Percentiles rank a stretch among this genome's conserved stretches.
Evolutionary conservation across 2,888 invertebrate species (phyloP).

Genomic region (Bombylius discolor): DNA sequence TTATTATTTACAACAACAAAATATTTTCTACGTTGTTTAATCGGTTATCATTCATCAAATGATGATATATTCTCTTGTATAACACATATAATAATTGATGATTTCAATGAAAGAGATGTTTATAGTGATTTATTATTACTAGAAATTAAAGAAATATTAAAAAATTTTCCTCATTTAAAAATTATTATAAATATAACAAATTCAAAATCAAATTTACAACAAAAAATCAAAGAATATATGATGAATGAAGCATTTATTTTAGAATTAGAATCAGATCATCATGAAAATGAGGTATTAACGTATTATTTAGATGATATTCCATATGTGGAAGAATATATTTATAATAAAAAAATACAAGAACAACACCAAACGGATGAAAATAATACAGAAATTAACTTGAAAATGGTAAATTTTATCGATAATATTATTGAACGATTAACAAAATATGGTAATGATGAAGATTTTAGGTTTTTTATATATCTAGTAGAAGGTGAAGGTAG

Average conservation of each 20-base stretch:
- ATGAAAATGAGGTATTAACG: background rate
- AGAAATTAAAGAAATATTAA: slow-evolving; percentile 60
- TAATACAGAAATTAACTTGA: too few relatives aligned
- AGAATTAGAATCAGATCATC: too few relatives aligned
- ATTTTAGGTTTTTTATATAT: too few relatives aligned
- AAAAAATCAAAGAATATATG: too few relatives aligned
- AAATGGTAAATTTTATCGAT: slow-evolving; percentile 18
- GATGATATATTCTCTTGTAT: slow-evolving; percentile 19
- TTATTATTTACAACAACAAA: slow-evolving; percentile 20
- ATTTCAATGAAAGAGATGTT: slow-evolving; percentile 84
- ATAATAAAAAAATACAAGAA: background rate
- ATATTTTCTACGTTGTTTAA: slow-evolving; percentile 58
- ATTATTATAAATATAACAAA: slow-evolving; percentile 44
- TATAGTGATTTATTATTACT: slow-evolving; percentile 83
- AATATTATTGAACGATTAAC: too few relatives aligned
- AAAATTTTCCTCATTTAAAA: slow-evolving; percentile 54
- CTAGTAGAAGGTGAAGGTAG: slow-evolving; percentile 47
- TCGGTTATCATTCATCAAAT: slow-evolving; percentile 52
- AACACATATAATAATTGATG: slow-evolving; percentile 80
- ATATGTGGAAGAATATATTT: background rate
- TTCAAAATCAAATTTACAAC: too few relatives aligned
- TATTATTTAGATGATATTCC: slow-evolving; percentile 1
- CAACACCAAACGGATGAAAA: too few relatives aligned
- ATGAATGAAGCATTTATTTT: too few relatives aligned
- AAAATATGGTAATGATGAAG: too few relatives aligned